A percentile compares a stretch with the other conserved stretches of the same genome.
Conservation (phyloP, 1,140 invertebrate species). For the Drosophila pseudoananassae region DNA sequence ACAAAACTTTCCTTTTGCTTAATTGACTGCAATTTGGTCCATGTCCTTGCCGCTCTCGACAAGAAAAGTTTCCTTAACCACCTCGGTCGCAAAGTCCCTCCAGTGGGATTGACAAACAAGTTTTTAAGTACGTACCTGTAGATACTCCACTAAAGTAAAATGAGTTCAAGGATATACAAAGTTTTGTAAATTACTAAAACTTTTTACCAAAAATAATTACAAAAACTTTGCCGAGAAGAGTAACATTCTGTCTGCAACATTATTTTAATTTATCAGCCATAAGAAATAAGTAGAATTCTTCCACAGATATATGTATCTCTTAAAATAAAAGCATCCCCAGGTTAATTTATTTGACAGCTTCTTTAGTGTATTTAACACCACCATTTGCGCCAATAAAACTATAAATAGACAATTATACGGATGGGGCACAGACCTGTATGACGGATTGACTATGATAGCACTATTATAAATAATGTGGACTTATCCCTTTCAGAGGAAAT, state of each 20-base stretch:
- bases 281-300: background rate
- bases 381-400: conserved; percentile 20
- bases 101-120: conserved; percentile 23
- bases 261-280: background rate
- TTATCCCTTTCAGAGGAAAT: conserved; percentile 45
- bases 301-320: background rate
- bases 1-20: conserved; percentile 38
- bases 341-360: conserved; percentile 70
- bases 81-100: conserved; percentile 18
- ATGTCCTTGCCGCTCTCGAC: conserved; percentile 15
- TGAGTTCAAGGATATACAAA: conserved; percentile 45
- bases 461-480: conserved; percentile 56
- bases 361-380: conserved; percentile 59
- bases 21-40: conserved; percentile 49
- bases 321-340: background rate
- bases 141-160: conserved; percentile 9
- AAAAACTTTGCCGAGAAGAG: background rate
- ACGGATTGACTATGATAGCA: conserved; percentile 51
- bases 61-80: conserved; percentile 18
- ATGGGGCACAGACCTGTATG: conserved; percentile 6
- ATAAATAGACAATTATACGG: conserved; percentile 34
- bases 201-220: conserved; percentile 25
- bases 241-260: background rate
- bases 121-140: conserved; percentile 28
- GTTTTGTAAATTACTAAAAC: conserved; percentile 36